These are phyloP conservation scores for Austrofundulus limnaeus DNA, from an alignment of 2,113 vertebrate genomes.

Conservation along the genomic window DNA sequence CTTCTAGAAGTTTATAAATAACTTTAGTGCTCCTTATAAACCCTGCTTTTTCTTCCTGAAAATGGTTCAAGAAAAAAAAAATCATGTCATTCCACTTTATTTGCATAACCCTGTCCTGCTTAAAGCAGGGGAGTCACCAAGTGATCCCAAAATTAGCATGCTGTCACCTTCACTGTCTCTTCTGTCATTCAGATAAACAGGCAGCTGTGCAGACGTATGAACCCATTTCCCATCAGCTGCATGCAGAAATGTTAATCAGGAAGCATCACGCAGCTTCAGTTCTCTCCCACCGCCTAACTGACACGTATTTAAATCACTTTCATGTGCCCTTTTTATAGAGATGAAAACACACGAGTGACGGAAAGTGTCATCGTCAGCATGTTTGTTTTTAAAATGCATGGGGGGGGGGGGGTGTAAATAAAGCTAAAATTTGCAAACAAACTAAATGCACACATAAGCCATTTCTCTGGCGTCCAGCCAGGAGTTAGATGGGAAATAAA, in stretches of 20 bases:
- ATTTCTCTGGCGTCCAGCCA: conserved; percentile 1
- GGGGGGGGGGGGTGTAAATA: conserved; percentile 19
- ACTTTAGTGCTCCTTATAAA: conserved; percentile 31
- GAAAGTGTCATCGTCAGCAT: conserved; percentile 58
- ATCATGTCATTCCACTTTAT: conserved; percentile 65
- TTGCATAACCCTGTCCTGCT: conserved; percentile 73
- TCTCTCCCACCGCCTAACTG: conserved; percentile 68
- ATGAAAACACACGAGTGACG: conserved; percentile 61
- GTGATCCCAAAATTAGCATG: conserved; percentile 75
- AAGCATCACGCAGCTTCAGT: conserved; percentile 70
- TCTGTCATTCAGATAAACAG: conserved; percentile 77
- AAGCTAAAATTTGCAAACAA: conserved; percentile 31
- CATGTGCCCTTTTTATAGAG: conserved; percentile 72
- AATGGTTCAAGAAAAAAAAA: conserved; percentile 16
- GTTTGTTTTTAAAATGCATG: conserved; percentile 28
- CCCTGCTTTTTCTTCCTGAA: conserved; percentile 35
- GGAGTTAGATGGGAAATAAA: conserved; percentile 47
- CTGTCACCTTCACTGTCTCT: conserved; percentile 79
- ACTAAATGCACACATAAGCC: conserved; percentile 19
- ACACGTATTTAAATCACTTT: conserved; percentile 78
- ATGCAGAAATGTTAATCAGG: conserved; percentile 78
- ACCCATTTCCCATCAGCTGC: conserved; percentile 72
- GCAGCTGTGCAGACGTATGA: conserved; percentile 67
- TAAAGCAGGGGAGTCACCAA: conserved; percentile 71
- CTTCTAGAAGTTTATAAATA: conserved; percentile 20